Conservation (phyloP, 2,888 invertebrate species). For the Gymnoscelis rufifasciata region DNA sequence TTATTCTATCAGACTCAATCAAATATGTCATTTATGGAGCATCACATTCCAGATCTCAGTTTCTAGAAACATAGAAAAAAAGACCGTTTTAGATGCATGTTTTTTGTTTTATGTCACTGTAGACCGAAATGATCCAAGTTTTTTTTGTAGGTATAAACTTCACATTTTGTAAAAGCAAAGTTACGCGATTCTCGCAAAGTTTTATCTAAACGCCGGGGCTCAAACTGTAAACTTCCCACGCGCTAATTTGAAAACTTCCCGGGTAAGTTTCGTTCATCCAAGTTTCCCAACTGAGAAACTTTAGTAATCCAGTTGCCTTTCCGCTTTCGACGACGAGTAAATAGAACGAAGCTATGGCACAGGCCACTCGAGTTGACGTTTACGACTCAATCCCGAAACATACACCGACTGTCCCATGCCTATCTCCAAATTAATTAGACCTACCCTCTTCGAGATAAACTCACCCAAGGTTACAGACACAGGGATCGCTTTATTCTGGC, state of each 20-base stretch:
- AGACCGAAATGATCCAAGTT: no score
- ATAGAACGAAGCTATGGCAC: slow-evolving; percentile 65
- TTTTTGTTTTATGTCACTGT: not conserved
- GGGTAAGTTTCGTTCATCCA: slow-evolving; percentile 48
- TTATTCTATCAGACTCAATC: no score
- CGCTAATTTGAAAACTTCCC: slow-evolving; percentile 52
- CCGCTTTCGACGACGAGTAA: slow-evolving; percentile 55
- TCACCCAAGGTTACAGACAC: slow-evolving; percentile 13
- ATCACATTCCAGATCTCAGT: no score
- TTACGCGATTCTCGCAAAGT: not conserved
- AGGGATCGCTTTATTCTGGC: slow-evolving; percentile 50
- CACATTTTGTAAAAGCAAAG: not conserved
- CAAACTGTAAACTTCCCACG: slow-evolving; percentile 6
- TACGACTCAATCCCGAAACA: slow-evolving; percentile 75
- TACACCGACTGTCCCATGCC: slow-evolving; percentile 50
- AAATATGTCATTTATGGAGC: no score
- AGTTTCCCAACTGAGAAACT: slow-evolving; percentile 49
- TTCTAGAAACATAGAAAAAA: no score
- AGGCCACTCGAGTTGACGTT: slow-evolving; percentile 70
- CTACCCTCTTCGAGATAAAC: slow-evolving; percentile 35
- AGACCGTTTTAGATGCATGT: no score
- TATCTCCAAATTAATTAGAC: slow-evolving; percentile 58
- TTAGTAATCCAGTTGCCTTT: slow-evolving; percentile 43
- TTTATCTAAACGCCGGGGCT: not conserved
- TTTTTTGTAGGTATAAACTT: no score